A percentile compares a stretch with the other conserved stretches of the same genome.
Conservation (phyloP, 2,888 invertebrate genomes). For the Elegia similella region DNA sequence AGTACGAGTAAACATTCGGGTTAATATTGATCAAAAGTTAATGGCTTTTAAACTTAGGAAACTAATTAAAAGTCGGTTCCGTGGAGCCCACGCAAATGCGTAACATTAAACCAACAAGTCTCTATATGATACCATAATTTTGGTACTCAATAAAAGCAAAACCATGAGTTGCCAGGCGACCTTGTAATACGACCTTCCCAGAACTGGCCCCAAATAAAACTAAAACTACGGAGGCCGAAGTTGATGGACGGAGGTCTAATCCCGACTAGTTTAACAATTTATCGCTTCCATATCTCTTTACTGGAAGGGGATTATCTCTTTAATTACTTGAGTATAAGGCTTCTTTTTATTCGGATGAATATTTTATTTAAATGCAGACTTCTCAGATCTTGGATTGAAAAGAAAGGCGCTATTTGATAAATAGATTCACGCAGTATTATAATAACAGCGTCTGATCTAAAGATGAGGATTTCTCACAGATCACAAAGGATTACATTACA, state of each 20-base stretch:
- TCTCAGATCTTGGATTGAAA: conserved; percentile 31
- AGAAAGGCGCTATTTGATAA: conserved; percentile 41
- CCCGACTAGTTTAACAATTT: conserved; percentile 56
- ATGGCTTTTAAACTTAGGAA: conserved; percentile 16
- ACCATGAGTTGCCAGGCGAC: conserved; percentile 50
- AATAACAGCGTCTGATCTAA: conserved; percentile 40
- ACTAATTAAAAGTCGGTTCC: conserved; percentile 24
- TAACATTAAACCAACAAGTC: conserved; percentile 12
- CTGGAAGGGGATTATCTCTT: conserved; percentile 42
- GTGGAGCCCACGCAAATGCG: conserved; percentile 21
- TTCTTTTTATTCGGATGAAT: conserved; percentile 36
- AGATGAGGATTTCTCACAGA: conserved; percentile 30
- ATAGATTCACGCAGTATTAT: conserved; percentile 31
- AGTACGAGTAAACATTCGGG: conserved; percentile 16
- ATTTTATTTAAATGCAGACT: conserved; percentile 41
- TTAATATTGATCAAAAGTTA: conserved; percentile 21
- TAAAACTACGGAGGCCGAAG: conserved; percentile 46
- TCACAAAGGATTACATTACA: conserved; percentile 34
- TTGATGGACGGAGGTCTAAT: conserved; percentile 46
- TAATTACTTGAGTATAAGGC: conserved; percentile 43
- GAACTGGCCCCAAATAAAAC: conserved; percentile 62
- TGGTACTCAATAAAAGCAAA: conserved; percentile 37
- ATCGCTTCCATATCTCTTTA: conserved; percentile 48
- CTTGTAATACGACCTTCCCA: conserved; percentile 68
- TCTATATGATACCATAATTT: conserved; percentile 5